Evolutionary conservation across 2,113 vertebrate species (phyloP).

Genomic region (Accipiter virgatus): DNA sequence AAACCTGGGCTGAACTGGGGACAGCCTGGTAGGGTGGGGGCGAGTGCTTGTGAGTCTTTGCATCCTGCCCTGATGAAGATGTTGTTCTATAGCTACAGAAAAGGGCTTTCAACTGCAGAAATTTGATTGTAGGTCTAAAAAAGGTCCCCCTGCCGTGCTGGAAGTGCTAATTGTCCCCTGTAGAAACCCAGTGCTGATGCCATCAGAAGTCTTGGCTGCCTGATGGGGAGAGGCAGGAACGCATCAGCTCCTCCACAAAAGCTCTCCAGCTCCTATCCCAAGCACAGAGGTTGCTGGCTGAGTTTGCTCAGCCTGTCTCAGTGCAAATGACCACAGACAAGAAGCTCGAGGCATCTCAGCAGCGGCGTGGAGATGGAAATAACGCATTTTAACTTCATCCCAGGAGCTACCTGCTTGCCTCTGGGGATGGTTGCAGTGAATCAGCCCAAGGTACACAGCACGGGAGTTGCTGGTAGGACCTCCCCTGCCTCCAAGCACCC

Average conservation of each 20-base stretch:
- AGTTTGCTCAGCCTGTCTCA: neutral
- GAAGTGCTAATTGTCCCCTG: neutral
- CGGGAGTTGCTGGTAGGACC: neutral
- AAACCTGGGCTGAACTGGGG: neutral
- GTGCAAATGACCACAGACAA: neutral
- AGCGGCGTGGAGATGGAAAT: neutral
- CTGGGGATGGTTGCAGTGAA: neutral
- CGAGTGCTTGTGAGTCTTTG: neutral
- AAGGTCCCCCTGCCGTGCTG: neutral
- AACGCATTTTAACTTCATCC: neutral
- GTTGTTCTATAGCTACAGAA: neutral
- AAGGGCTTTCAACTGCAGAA: neutral
- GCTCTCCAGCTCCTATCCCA: neutral
- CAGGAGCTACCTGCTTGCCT: neutral
- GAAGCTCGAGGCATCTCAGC: neutral
- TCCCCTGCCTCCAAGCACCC: accelerated
- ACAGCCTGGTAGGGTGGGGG: neutral
- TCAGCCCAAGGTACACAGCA: neutral
- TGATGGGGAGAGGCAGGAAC: neutral
- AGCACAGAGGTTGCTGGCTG: neutral
- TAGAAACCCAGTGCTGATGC: neutral
- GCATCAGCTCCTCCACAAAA: neutral
- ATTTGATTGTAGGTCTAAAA: neutral
- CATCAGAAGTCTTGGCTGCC: neutral
- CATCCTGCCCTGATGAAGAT: neutral